Evolutionary conservation across 2,888 invertebrate genomes (phyloP).

Genomic region (Chrysodeixis includens): DNA sequence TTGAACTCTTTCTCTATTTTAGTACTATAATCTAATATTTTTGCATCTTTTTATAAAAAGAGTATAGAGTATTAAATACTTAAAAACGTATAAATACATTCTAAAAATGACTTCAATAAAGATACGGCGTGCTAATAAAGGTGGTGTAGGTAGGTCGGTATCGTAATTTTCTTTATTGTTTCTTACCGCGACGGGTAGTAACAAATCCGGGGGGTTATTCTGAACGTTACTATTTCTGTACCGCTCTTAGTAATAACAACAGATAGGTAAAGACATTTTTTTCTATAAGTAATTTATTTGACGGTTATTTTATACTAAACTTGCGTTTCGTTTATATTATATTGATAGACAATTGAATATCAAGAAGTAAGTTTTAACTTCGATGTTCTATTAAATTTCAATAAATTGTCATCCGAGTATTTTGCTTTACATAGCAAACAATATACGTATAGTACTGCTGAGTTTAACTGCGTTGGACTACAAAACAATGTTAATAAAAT

Average conservation of each 20-base stretch:
- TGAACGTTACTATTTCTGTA: slow-evolving; percentile 40
- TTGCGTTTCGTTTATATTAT: too few species aligned
- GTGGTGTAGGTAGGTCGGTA: slow-evolving; percentile 69
- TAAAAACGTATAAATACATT: slow-evolving; percentile 8
- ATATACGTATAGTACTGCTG: too few species aligned
- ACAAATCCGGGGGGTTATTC: slow-evolving; percentile 73
- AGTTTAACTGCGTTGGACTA: too few species aligned
- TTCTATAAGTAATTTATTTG: not conserved
- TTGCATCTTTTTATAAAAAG: not conserved
- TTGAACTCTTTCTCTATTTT: too few species aligned
- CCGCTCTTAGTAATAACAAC: slow-evolving; percentile 21
- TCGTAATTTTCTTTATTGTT: slow-evolving; percentile 82
- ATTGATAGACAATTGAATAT: not conserved
- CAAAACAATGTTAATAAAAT: too few species aligned
- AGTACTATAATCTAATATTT: too few species aligned
- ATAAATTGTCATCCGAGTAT: too few species aligned
- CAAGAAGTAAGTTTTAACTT: not conserved
- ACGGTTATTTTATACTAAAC: too few species aligned
- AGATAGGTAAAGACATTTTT: not conserved
- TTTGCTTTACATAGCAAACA: too few species aligned
- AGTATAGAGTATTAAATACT: not conserved
- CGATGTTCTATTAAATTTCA: not conserved
- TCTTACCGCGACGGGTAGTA: slow-evolving; percentile 74
- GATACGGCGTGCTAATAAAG: slow-evolving; percentile 65
- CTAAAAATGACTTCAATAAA: slow-evolving; percentile 65